Percentiles rank a stretch among this genome's conserved stretches.
Evolutionary conservation across 2,888 invertebrate genomes (phyloP).

Genomic region (Unio delphinus): DNA sequence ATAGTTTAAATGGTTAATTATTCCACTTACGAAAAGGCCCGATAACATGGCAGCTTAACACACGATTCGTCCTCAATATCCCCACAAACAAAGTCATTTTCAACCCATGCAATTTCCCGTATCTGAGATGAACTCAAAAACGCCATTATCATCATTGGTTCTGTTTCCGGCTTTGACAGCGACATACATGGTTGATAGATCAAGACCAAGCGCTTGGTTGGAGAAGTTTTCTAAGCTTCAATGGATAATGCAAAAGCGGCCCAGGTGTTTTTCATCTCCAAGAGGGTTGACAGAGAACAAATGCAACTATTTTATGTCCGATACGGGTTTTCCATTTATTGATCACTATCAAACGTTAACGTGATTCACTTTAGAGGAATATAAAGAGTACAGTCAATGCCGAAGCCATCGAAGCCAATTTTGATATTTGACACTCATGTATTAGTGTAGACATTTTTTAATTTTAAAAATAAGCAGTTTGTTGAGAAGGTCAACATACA

Average conservation of each 20-base stretch:
- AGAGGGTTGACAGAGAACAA: slow-evolving; percentile 90
- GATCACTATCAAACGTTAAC: no score
- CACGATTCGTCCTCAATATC: background rate
- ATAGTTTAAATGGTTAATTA: background rate
- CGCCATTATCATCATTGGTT: background rate
- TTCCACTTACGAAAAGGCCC: background rate
- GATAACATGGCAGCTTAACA: background rate
- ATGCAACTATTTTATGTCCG: slow-evolving; percentile 99
- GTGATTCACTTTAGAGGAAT: no score
- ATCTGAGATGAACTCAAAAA: background rate
- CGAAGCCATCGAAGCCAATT: no score
- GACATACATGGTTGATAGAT: slow-evolving; percentile 75
- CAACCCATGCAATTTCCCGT: background rate
- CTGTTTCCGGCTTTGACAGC: slow-evolving; percentile 31
- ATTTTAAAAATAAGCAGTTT: no score
- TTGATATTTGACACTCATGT: no score
- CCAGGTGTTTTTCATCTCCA: slow-evolving; percentile 86
- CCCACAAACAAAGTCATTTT: background rate
- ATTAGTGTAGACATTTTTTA: no score
- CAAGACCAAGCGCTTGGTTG: slow-evolving; percentile 99
- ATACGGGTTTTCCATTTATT: slow-evolving; percentile 73
- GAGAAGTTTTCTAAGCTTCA: slow-evolving; percentile 96
- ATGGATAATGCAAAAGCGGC: slow-evolving; percentile 91
- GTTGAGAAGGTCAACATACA: no score
- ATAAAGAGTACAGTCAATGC: no score